A percentile compares a stretch with the other conserved stretches of the same genome.
These are phyloP conservation scores for Leucosticte australis DNA, from an alignment of 2,113 vertebrate genomes.

Conservation along the genomic window DNA sequence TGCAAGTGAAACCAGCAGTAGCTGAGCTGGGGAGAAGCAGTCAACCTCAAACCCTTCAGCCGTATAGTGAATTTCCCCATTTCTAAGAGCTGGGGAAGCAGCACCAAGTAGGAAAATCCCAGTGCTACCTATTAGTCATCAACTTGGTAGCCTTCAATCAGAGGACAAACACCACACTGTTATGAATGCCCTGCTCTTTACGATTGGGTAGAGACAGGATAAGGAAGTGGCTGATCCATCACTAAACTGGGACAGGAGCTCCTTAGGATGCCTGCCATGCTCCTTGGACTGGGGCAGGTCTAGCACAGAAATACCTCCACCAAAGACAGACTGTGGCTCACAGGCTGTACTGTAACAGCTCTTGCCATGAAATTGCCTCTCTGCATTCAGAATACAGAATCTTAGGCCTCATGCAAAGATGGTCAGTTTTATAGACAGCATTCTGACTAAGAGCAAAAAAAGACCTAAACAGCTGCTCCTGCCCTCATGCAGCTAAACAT, in stretches of 20 bases:
- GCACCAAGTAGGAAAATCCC: conserved; percentile 60
- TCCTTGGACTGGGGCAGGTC: background rate
- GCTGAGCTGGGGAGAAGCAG: conserved; percentile 13
- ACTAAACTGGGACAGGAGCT: background rate
- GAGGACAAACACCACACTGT: background rate
- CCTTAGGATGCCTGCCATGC: fast-evolving
- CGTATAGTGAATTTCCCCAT: conserved; percentile 34
- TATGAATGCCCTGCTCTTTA: background rate
- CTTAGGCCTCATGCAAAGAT: background rate
- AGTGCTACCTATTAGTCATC: background rate
- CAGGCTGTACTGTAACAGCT: background rate
- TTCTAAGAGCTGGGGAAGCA: conserved; percentile 28
- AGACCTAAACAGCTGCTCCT: background rate
- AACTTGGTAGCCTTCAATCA: background rate
- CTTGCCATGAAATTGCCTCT: background rate
- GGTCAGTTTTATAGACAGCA: background rate
- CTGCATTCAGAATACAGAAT: background rate
- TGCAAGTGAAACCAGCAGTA: conserved; percentile 38
- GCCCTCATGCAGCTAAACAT: background rate
- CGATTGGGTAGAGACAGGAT: background rate
- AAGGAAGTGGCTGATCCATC: background rate
- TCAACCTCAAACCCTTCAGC: conserved; percentile 9
- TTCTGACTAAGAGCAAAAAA: background rate
- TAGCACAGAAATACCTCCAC: background rate
- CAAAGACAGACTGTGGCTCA: background rate